Percentiles rank a stretch among this genome's conserved stretches.
Conservation (phyloP, 1,140 invertebrate species). For the Neodiprion fabricii region DNA sequence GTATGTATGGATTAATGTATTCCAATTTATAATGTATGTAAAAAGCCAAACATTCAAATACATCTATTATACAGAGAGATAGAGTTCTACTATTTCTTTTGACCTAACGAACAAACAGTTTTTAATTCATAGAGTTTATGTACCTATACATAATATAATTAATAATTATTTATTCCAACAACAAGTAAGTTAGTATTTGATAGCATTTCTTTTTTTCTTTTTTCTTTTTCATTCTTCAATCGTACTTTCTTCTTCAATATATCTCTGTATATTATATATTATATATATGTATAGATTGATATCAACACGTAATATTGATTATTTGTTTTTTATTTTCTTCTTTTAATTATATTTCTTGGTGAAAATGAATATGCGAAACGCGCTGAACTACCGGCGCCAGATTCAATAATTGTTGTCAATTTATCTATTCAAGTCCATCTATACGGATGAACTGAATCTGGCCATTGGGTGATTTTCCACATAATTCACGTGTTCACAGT, state of each 20-base stretch:
- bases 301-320: constrained; percentile 48
- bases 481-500: too few relatives aligned
- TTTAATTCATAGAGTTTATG: constrained; percentile 45
- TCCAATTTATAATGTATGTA: not conserved
- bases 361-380: constrained; percentile 10
- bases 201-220: constrained; percentile 34
- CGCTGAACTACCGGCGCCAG: not conserved
- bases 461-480: too few relatives aligned
- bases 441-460: too few relatives aligned
- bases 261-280: constrained; percentile 43
- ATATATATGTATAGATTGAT: constrained; percentile 47
- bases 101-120: constrained; percentile 48
- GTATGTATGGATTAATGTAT: not conserved
- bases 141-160: constrained; percentile 43
- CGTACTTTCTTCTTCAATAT: constrained; percentile 44
- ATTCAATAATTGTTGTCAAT: not conserved
- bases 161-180: constrained; percentile 48
- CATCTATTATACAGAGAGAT: constrained; percentile 46
- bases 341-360: not conserved
- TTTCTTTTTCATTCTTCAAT: constrained; percentile 19
- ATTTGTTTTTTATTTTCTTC: constrained; percentile 14
- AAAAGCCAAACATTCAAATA: constrained; percentile 48
- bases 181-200: constrained; percentile 44
- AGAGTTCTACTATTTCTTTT: constrained; percentile 43
- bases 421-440: too few relatives aligned